Evolutionary conservation across 2,888 invertebrate species (phyloP), one percentile per base, ranked within the genome.

Genomic region (Drosophila gaucha): DNA sequence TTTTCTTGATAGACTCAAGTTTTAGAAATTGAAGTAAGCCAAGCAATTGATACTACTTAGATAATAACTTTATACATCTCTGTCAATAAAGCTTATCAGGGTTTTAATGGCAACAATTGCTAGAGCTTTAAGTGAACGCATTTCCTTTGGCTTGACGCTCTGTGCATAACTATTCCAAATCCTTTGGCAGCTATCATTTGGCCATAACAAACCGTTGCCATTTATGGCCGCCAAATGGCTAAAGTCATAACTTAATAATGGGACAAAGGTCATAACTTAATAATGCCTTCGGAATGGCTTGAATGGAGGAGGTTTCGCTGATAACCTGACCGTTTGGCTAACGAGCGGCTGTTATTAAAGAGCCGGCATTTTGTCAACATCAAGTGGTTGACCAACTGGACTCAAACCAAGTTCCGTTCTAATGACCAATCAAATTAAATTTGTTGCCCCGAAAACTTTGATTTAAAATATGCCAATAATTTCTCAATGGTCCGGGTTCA

Each of bases 381-480:
- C 49, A 52, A 60, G 57, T 60, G 66, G 57, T 60, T 65, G 54
- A 66, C 50, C 57, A 33, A 55, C 4, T 38, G 31, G 20, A 18
- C 39, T 35, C 33, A 28, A 26, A 6, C 41, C 31, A 12, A 26
- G n/a, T 28, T 28, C n/a, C 31, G 41, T 50, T 35, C 77, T 77
- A 68, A 59, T 67, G 63, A 58, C 50, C 64, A 67, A 64, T 86
- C 69, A 75, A 75, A 68, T 63, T 44, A 72, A 72, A 74, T 68
- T 62, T 57, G 66, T 41, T 54, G 41, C 55, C 54, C 44, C 63
- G 62, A 64, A 74, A 64, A 74, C 66, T 74, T 47, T 55, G 67
- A 67, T 80, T 80, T 82, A 67, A 84, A 82, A 80, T 62, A 49
- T 80, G 54, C 51, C 85, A 86, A 84, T 84, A 72, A 86, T 75